Evolutionary conservation across 2,113 vertebrate species (phyloP), one percentile per base, ranked within the genome.

Genomic region (Neodontobutis hainanensis): DNA sequence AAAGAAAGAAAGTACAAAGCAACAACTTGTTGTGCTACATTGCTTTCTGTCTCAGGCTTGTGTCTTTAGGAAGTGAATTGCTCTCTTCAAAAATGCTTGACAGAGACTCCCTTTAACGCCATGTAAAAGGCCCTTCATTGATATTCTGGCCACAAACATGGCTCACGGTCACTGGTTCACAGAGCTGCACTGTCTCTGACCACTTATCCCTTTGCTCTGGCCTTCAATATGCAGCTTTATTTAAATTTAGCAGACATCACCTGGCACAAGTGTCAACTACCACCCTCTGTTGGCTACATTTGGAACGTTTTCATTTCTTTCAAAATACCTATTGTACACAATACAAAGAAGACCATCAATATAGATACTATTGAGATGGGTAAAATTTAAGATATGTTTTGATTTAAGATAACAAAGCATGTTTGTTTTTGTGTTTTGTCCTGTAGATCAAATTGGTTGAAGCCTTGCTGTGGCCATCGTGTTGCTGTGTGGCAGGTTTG

Each of bases 401-500:
- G 2, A 40, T 40, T 6, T 40, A 40, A 27, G 19, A 27, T 27
- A 27, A 27, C 19, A 27, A 27, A 27, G 3, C 19, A 27, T 27
- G 19, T 27, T 40, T 40, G 5, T 40, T 8, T 40, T 58, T 70
- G 46, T 62, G 35, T 55, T 7, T 8, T 68, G 40, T 16, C 9
- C 74, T 80, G 60, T 45, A 99, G 97, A 91, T 98, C 97, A 76
- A 95, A 96, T 92, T 99, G 97, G 97, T 92, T 99, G 89, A 97
- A 97, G 92, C 97, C 97, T 0, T 99, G 97, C 92, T 99, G 97
- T 71, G 97, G 97, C 73, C 94, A 92, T 51, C 93, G 95, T 73
- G 96, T 96, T 46, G 94, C 96, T 61, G 90, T 96, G 79, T 99
- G 97, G 97, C 96, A 99, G 89, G 95, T 97, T 88, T 96, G 97